Evolutionary conservation across 2,797 vertebrate genomes (phyloP).

Genomic region (Mastacembelus armatus): DNA sequence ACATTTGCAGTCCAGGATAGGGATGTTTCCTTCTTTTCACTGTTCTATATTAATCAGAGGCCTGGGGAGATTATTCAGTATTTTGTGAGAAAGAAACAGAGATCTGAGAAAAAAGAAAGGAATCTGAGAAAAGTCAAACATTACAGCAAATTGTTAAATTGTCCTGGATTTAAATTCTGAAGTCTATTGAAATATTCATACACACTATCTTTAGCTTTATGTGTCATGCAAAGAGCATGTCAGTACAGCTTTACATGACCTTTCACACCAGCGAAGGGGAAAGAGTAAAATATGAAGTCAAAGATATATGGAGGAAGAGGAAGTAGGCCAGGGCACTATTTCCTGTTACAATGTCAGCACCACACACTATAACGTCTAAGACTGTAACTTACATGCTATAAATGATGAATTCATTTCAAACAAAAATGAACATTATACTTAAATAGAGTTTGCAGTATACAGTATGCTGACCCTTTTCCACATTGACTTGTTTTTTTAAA

Average conservation of each 20-base stretch:
- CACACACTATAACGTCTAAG: not conserved
- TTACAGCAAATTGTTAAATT: no score
- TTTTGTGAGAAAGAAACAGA: no score
- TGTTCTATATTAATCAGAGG: no score
- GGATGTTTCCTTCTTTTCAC: no score
- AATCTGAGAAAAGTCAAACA: no score
- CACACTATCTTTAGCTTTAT: not conserved
- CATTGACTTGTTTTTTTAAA: not conserved
- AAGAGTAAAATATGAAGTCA: constrained; percentile 12
- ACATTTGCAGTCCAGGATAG: no score
- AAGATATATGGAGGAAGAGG: constrained; percentile 47
- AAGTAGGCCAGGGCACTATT: constrained; percentile 41
- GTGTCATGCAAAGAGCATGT: no score
- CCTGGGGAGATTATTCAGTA: no score
- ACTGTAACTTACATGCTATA: not conserved
- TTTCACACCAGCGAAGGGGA: not conserved
- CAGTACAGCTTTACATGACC: not conserved
- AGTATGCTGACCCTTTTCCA: not conserved
- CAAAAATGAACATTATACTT: not conserved
- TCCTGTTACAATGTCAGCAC: constrained; percentile 53
- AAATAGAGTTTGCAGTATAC: not conserved
- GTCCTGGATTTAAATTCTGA: no score
- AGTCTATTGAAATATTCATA: no score
- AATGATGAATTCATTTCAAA: not conserved
- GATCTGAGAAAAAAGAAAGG: no score